Conservation (phyloP, 2,797 vertebrate species). For the Rhinichthys osculus region DNA sequence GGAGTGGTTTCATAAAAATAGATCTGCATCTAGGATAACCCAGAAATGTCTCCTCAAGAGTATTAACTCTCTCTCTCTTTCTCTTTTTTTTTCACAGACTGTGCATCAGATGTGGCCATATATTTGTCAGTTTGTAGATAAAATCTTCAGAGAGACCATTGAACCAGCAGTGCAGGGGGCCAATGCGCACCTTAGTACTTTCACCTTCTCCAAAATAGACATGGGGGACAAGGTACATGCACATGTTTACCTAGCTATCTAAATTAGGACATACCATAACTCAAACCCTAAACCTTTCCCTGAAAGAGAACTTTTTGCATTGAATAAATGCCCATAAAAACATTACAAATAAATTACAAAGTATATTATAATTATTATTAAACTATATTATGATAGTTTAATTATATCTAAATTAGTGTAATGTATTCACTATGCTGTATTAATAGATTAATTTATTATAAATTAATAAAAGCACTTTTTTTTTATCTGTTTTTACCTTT, state of each 20-base stretch:
- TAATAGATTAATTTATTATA: background rate
- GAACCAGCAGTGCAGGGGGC: constrained; percentile 92
- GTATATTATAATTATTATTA: background rate
- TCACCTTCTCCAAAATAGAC: constrained; percentile 95
- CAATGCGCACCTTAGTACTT: constrained; percentile 89
- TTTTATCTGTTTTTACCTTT: background rate
- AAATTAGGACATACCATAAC: background rate
- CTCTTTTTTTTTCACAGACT: constrained; percentile 76
- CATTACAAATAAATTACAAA: background rate
- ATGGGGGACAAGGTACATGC: constrained; percentile 90
- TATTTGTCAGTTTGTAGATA: constrained; percentile 96
- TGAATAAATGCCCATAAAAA: background rate
- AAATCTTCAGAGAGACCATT: constrained; percentile 94
- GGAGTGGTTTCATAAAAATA: constrained; percentile 30
- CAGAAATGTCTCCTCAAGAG: constrained; percentile 26
- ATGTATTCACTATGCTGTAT: background rate
- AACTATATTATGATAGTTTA: background rate
- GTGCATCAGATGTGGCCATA: constrained; percentile 99
- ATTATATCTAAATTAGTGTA: background rate
- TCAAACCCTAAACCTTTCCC: background rate
- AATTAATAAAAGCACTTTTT: background rate
- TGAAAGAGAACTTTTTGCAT: background rate
- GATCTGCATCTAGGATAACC: constrained; percentile 35
- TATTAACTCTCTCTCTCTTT: constrained; percentile 33
- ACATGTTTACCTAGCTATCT: constrained; percentile 2